These are phyloP conservation scores for Bugulina stolonifera DNA, from an alignment of 2,888 invertebrate genomes.

Conservation along the genomic window DNA sequence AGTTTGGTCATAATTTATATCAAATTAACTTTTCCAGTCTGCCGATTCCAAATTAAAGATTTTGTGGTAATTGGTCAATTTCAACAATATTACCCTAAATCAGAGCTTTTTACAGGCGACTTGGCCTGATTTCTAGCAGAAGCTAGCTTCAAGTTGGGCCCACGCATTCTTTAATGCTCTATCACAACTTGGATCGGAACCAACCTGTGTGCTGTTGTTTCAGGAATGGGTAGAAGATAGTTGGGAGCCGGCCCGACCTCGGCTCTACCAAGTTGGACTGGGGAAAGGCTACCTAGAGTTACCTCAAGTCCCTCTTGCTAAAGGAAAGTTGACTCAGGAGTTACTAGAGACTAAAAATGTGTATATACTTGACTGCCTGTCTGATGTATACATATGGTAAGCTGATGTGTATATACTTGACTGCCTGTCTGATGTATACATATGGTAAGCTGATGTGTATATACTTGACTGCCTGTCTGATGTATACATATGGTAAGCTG, in stretches of 20 bases:
- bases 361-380: slow-evolving; percentile 88
- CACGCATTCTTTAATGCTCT: background rate
- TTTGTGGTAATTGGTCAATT: too few species aligned
- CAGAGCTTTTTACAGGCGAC: too few species aligned
- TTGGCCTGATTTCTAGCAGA: too few species aligned
- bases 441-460: slow-evolving; percentile 88
- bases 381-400: slow-evolving; percentile 91
- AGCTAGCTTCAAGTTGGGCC: too few species aligned
- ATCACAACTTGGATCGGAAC: background rate
- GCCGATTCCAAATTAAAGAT: too few species aligned
- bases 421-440: slow-evolving; percentile 85
- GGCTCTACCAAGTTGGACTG: slow-evolving; percentile 86
- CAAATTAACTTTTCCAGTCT: too few species aligned
- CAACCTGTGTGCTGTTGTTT: background rate
- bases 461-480: slow-evolving; percentile 89
- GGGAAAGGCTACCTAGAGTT: slow-evolving; percentile 98
- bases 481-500: slow-evolving; percentile 85
- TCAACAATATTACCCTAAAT: too few species aligned
- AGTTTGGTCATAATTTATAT: too few species aligned
- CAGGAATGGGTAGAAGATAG: slow-evolving; percentile 32
- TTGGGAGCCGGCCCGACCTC: slow-evolving; percentile 61
- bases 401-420: slow-evolving; percentile 91
- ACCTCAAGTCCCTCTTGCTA: slow-evolving; percentile 65
- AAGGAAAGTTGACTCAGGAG: slow-evolving; percentile 63
- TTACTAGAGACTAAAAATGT: slow-evolving; percentile 84